These are phyloP conservation scores for Sternotherus odoratus DNA, from an alignment of 2,797 vertebrate genomes.

Conservation along the genomic window DNA sequence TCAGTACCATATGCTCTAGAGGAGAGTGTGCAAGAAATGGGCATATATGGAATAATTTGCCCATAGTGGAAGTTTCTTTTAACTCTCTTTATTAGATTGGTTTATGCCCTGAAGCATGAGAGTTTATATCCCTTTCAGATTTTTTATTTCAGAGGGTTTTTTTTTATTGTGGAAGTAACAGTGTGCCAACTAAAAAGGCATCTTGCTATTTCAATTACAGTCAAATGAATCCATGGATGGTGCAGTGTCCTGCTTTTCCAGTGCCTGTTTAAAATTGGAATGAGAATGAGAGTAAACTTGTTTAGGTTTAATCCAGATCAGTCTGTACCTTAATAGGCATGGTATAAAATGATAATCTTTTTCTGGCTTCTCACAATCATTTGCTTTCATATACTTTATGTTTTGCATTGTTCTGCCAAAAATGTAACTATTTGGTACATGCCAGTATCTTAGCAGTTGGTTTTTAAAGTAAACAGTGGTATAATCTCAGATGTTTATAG, in stretches of 20 bases:
- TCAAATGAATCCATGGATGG: neutral
- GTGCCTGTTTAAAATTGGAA: neutral
- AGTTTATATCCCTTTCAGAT: neutral
- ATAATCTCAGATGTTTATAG: neutral
- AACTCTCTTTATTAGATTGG: neutral
- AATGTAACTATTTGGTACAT: neutral
- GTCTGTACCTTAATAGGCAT: neutral
- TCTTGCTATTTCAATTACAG: neutral
- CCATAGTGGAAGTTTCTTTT: neutral
- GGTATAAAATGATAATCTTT: neutral
- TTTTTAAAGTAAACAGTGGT: neutral
- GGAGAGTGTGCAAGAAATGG: neutral
- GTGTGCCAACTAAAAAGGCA: neutral
- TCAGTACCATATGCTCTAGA: neutral
- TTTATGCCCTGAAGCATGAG: neutral
- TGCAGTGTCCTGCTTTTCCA: neutral
- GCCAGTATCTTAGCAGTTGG: neutral
- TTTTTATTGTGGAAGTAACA: neutral
- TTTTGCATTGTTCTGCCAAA: neutral
- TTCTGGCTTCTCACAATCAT: neutral
- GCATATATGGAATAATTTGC: neutral
- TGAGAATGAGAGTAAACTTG: neutral
- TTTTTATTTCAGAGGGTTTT: neutral
- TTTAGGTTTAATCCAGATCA: neutral
- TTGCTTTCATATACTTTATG: neutral